phyloP scores from a whole-genome alignment of 2,113 vertebrate genomes.

The Eclectus roratus region DNA sequence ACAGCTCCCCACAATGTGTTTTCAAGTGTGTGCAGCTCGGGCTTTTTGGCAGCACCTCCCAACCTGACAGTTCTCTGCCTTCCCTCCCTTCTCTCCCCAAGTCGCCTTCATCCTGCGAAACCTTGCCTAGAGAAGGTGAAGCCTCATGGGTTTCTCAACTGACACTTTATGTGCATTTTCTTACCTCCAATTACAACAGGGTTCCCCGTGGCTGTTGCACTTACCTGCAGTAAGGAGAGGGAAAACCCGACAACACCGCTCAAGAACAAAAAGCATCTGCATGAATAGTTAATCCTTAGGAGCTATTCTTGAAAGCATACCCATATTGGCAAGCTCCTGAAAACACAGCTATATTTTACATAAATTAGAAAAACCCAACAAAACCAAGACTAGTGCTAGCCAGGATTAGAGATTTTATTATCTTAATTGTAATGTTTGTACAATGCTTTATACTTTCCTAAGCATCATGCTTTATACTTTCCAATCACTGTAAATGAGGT shows the following conservation, averaged over 20 bases:
- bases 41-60: neutral
- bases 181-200: neutral
- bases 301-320: neutral
- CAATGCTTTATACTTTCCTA: neutral
- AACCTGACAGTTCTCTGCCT: neutral
- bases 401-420: neutral
- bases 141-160: neutral
- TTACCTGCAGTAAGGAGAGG: neutral
- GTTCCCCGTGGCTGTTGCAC: neutral
- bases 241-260: neutral
- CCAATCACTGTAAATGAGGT: neutral
- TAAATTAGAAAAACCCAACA: neutral
- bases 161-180: neutral
- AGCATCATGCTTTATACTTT: neutral
- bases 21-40: neutral
- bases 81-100: neutral
- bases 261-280: neutral
- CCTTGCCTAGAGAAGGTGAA: neutral
- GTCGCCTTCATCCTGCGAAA: rapidly evolving
- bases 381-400: neutral
- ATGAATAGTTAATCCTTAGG: neutral
- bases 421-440: neutral
- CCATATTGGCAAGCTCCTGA: neutral
- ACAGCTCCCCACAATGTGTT: neutral
- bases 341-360: neutral